phyloP scores from a whole-genome alignment of 2,113 vertebrate genomes.

The Himantopus leucocephalus region DNA sequence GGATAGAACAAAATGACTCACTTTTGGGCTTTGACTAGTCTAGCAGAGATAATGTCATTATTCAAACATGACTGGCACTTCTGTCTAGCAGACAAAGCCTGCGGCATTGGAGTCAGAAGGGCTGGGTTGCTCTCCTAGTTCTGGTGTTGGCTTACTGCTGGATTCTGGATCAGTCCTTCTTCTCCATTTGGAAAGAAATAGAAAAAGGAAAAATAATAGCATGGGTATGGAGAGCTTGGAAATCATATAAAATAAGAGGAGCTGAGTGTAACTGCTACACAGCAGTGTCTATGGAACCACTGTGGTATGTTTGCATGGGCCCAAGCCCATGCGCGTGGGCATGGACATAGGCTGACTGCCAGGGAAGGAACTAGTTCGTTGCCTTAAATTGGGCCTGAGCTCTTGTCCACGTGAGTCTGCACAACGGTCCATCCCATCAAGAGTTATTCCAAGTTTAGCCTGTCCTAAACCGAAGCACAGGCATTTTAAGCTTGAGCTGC shows the following conservation, averaged over 20 bases:
- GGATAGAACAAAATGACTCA: neutral
- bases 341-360: neutral
- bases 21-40: neutral
- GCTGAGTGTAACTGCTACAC: neutral
- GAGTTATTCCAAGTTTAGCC: neutral
- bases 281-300: neutral
- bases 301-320: constrained; percentile 32
- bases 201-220: neutral
- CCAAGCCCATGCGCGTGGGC: neutral
- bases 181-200: neutral
- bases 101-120: neutral
- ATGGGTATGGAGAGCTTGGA: neutral
- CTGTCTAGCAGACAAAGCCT: neutral
- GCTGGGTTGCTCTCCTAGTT: neutral
- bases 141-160: neutral
- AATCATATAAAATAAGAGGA: neutral
- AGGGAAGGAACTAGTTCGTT: constrained; percentile 16
- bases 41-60: constrained; percentile 20
- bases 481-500: neutral
- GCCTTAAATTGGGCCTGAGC: neutral
- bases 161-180: neutral
- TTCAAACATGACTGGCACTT: constrained; percentile 4
- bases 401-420: neutral
- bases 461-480: neutral
- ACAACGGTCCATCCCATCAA: neutral